Evolutionary conservation across 2,888 invertebrate genomes (phyloP), one percentile per base, ranked within the genome.

Genomic region (Pseudeuparius sepicola): DNA sequence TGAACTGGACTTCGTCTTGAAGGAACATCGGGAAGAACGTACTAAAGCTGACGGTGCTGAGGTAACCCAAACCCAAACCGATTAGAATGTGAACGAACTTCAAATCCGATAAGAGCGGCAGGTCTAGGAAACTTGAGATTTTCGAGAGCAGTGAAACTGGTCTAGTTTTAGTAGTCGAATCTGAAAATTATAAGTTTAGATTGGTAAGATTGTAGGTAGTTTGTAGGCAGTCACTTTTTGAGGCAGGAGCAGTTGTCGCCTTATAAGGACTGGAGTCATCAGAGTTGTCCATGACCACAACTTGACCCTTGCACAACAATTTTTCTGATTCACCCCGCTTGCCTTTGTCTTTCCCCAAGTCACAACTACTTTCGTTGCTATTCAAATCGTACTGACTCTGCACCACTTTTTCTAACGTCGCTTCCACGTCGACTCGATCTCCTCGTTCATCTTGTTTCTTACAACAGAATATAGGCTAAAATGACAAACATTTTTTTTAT

Each of bases 1-100:
- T 56, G 7, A 71, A 52, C 10, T 55, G 53, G 9, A 57, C 45
- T 36, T 55, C 55, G 35, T 55, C 53, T 63, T 73, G 71, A 18
- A 82, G 61, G 52, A 77, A 80, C 48, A 75, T 71, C 4, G 81
- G 81, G 46, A 69, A 78, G 20, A 81, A 60, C 67, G 81, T 73
- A 39, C 76, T 75, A 51, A 80, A 82, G 51, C 77, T 76, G 36
- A 78, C 71, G 29, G 76, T 72, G 1, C 78, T 75, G 4, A 78
- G 74, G 32, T 78, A 78, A 4, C 73, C 72, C 14, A 79, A 53
- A 1, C 76, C 74, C 37, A 78, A 67, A 24, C 80, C 81, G 23
- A 78, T 60, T 32, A 77, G 68, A 15, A 81, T 72, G 51, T 77
- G 78, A 42, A 77, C 60, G 51, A 80, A 81, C 3, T 70, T 63